phyloP scores from a whole-genome alignment of 2,888 invertebrate species.

The Rhogogaster chlorosoma region DNA sequence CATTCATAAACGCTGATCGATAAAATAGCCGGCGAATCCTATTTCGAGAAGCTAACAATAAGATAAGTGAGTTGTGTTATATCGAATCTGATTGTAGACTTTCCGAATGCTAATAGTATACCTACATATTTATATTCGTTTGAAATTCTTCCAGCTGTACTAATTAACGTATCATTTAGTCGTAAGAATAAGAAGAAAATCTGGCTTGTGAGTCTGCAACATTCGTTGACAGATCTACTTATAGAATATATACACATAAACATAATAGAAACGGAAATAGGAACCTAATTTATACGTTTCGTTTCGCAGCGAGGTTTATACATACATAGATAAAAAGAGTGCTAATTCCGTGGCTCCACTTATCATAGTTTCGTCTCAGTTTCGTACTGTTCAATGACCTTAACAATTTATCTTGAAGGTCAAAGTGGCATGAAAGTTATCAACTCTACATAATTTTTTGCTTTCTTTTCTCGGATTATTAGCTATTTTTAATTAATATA shows the following conservation, averaged over 20 bases:
- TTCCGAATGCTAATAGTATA: no score
- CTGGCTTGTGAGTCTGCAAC: background rate
- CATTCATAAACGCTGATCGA: background rate
- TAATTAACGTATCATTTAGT: no score
- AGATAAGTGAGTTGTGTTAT: background rate
- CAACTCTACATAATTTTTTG: background rate
- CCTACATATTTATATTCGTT: no score
- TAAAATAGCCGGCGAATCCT: background rate
- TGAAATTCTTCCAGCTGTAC: no score
- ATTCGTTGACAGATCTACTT: background rate
- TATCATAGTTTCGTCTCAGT: background rate
- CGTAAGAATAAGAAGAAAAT: no score
- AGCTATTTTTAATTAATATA: background rate
- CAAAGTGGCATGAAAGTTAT: background rate
- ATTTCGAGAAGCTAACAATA: background rate
- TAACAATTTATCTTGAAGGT: background rate
- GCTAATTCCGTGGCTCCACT: background rate
- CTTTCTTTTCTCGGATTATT: background rate
- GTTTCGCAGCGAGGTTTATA: background rate
- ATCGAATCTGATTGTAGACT: no score
- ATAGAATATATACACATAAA: background rate
- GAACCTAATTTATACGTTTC: background rate
- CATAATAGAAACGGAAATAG: background rate
- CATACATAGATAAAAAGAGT: background rate
- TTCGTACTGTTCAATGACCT: constrained; percentile 19